These are phyloP conservation scores for Sitophilus oryzae DNA, from an alignment of 1,140 invertebrate species.

Conservation along the genomic window DNA sequence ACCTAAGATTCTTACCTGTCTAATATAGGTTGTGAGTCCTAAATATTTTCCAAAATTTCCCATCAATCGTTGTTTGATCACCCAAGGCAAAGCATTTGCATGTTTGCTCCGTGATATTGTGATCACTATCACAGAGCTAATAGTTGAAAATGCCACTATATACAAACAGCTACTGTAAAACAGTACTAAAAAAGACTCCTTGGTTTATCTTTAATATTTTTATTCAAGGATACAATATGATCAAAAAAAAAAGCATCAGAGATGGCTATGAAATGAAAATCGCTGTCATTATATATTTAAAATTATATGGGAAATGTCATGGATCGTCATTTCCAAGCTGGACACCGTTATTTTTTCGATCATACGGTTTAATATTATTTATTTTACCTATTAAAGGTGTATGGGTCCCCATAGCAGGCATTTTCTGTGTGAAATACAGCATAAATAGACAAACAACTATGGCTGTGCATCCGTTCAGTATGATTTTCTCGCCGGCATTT, in stretches of 20 bases:
- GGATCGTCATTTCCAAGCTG: too few relatives aligned
- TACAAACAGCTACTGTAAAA: constrained; percentile 54
- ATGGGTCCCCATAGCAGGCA: constrained; percentile 55
- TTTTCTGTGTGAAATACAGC: constrained; percentile 56
- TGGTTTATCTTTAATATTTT: not conserved
- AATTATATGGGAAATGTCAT: too few relatives aligned
- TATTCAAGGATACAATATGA: not conserved
- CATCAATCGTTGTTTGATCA: constrained; percentile 50
- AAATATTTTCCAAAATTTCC: constrained; percentile 50
- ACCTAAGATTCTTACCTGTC: constrained; percentile 30
- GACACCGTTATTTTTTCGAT: too few relatives aligned
- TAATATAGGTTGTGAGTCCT: constrained; percentile 40
- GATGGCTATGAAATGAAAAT: too few relatives aligned
- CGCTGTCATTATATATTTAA: too few relatives aligned
- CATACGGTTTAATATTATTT: not conserved
- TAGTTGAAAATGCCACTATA: constrained; percentile 54
- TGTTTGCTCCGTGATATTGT: constrained; percentile 45
- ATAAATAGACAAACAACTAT: constrained; percentile 56
- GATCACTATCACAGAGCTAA: constrained; percentile 58
- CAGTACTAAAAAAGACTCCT: constrained; percentile 37
- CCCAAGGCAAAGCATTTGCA: constrained; percentile 50
- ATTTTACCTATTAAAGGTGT: constrained; percentile 59
- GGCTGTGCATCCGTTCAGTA: constrained; percentile 53
- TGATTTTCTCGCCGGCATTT: constrained; percentile 58
- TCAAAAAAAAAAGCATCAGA: too few relatives aligned